Percentiles rank a stretch among this genome's conserved stretches.
Evolutionary conservation across 64 coral and sea anemone species (phyloP).

Genomic region (Montipora capricornis): DNA sequence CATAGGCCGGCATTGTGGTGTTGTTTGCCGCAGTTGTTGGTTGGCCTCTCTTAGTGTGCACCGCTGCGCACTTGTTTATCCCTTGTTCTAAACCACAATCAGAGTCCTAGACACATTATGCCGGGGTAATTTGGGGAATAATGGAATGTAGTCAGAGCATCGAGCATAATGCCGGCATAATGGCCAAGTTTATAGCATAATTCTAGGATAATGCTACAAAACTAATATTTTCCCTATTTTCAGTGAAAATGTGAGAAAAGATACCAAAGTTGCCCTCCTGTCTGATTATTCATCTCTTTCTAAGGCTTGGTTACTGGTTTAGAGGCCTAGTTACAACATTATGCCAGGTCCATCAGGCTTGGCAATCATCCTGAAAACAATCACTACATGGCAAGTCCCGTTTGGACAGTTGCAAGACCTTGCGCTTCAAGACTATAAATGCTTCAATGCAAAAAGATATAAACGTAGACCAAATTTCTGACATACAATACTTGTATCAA

Average conservation of each 20-base stretch:
- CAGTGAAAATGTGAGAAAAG: slow-evolving; percentile 30
- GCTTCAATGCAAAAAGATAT: no score
- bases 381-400: slow-evolving; percentile 3
- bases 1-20: no score
- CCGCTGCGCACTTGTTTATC: no score
- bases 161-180: not conserved
- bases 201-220: slow-evolving; percentile 23
- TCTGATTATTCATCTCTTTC: slow-evolving; percentile 32
- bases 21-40: no score
- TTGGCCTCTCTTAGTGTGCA: no score
- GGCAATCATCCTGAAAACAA: not conserved
- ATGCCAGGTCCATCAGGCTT: not conserved
- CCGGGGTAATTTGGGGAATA: not conserved
- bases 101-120: no score
- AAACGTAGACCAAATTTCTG: no score
- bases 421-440: no score
- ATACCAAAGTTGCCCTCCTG: slow-evolving; percentile 5
- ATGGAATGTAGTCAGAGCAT: no score
- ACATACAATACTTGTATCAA: no score
- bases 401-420: no score
- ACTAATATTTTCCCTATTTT: slow-evolving; percentile 58
- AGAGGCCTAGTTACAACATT: not conserved
- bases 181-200: slow-evolving; percentile 34
- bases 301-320: not conserved
- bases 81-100: no score